Evolutionary conservation across 1,140 invertebrate genomes (phyloP).

Genomic region (Philaenus spumarius): DNA sequence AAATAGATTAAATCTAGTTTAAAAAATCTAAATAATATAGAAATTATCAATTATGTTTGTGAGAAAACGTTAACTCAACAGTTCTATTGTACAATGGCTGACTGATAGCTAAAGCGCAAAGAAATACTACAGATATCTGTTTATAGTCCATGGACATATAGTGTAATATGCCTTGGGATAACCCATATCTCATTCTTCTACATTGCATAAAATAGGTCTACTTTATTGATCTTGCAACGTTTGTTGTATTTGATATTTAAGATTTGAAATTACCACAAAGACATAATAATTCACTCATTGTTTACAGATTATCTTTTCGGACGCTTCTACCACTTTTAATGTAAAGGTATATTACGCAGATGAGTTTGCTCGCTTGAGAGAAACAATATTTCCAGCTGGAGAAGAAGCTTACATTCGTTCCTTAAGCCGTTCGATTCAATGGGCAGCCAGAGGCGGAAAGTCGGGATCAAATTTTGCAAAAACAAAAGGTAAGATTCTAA

Average conservation of each 20-base stretch:
- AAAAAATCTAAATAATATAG: no score
- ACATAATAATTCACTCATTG: slow-evolving; percentile 44
- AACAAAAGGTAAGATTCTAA: slow-evolving; percentile 81
- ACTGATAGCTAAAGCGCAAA: no score
- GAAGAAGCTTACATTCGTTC: slow-evolving; percentile 75
- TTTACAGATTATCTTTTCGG: slow-evolving; percentile 71
- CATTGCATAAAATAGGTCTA: neutral
- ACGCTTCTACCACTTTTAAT: slow-evolving; percentile 67
- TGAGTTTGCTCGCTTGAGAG: slow-evolving; percentile 70
- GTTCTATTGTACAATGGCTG: no score
- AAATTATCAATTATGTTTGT: no score
- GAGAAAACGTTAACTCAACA: no score
- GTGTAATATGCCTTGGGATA: neutral
- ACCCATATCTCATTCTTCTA: neutral
- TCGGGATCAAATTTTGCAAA: slow-evolving; percentile 95
- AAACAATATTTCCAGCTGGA: slow-evolving; percentile 59
- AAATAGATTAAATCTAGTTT: no score
- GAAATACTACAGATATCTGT: no score
- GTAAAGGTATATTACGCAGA: slow-evolving; percentile 82
- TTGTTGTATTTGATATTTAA: neutral
- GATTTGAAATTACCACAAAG: no score
- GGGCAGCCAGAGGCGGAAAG: slow-evolving; percentile 94
- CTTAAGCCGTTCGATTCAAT: slow-evolving; percentile 80
- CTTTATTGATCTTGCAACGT: neutral
- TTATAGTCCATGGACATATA: no score